Conservation (phyloP, 1,140 invertebrate genomes). For the Wiebesia pumilae region DNA sequence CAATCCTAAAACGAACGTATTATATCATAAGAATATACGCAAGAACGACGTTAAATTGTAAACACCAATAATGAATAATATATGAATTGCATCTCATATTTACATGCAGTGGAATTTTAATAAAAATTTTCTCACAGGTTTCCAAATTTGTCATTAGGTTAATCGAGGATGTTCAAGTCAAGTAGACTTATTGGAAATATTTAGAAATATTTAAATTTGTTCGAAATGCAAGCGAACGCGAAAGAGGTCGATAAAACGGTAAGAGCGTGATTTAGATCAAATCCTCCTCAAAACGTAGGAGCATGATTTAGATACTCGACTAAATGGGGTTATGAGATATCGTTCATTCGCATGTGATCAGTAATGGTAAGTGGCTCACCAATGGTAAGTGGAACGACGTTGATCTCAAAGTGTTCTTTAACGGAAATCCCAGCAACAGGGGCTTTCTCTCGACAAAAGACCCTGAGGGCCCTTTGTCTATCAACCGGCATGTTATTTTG, state of each 20-base stretch:
- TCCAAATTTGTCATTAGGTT: not conserved
- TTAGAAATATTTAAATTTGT: too few species aligned
- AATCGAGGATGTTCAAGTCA: too few species aligned
- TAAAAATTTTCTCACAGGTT: not conserved
- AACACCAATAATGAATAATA: too few species aligned
- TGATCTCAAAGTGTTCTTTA: constrained; percentile 98
- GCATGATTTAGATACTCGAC: not conserved
- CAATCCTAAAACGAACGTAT: constrained; percentile 82
- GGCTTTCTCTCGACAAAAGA: constrained; percentile 92
- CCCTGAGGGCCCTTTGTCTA: constrained; percentile 84
- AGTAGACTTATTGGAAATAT: too few species aligned
- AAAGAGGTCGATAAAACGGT: too few species aligned
- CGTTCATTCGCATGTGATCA: not conserved
- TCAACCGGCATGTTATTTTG: constrained; percentile 93
- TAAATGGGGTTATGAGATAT: not conserved
- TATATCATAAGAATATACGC: constrained; percentile 77
- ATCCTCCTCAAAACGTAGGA: too few species aligned
- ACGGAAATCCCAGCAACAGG: constrained; percentile 98
- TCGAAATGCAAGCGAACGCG: too few species aligned
- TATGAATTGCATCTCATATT: not conserved
- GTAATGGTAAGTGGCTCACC: constrained; percentile 78
- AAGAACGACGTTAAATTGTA: constrained; percentile 2
- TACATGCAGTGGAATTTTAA: constrained; percentile 3
- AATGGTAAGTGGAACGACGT: constrained; percentile 94
- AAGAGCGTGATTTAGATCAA: too few species aligned